phyloP scores from a whole-genome alignment of 2,113 vertebrate species.

The Petrocephalus microphthalmus region DNA sequence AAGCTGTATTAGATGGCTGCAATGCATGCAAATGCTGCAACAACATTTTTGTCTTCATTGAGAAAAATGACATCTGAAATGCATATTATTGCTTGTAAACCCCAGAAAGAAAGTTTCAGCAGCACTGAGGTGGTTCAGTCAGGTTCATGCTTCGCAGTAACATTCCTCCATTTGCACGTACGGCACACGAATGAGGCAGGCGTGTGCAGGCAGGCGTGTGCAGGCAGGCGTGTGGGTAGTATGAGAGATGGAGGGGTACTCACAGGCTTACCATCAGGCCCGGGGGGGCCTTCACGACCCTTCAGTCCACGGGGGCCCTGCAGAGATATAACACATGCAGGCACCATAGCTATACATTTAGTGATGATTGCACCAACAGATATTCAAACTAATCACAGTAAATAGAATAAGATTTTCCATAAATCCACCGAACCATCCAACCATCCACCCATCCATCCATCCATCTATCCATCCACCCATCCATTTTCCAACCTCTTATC shows the following conservation, averaged over 20 bases:
- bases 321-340: background rate
- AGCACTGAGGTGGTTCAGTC: background rate
- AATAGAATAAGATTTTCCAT: background rate
- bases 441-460: background rate
- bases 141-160: background rate
- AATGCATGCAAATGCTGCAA: background rate
- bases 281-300: conserved; percentile 44
- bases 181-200: no score
- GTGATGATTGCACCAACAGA: background rate
- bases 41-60: no score
- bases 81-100: no score
- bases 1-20: background rate
- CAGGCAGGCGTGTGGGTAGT: background rate
- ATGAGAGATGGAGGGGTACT: conserved; percentile 13
- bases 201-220: background rate
- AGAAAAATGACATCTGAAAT: no score
- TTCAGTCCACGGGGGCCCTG: conserved; percentile 45
- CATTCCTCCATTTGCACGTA: background rate
- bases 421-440: no score
- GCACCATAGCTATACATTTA: background rate
- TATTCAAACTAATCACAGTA: background rate
- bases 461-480: background rate
- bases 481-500: background rate
- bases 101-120: background rate
- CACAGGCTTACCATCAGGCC: conserved; percentile 47